Evolutionary conservation across 2,888 invertebrate species (phyloP), one percentile per base, ranked within the genome.

Genomic region (Scrobipalpa costella): DNA sequence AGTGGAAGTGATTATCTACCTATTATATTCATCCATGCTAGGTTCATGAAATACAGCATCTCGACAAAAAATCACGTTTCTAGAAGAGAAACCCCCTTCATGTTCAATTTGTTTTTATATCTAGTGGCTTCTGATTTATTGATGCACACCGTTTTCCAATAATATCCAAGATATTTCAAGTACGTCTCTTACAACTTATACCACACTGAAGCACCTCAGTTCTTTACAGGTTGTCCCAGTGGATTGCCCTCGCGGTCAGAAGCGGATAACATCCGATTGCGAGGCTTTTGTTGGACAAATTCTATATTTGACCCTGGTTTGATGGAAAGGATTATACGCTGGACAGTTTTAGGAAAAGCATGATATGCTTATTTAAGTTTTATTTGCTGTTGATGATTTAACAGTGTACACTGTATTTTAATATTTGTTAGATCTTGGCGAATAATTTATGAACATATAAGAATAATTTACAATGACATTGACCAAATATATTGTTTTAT

Each of bases 301-400:
- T 57, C 7, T 36, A 57, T 57, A 11, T 6, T n/a, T 34, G 57
- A 57, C 36, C 52, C 52, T 33, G 52, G 27, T 55, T 55, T 55
- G 19, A 50, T 2, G 50, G 21, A 2, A 8, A 7, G 5, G 7
- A 50, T 7, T 9, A 15, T 50, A 6, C 8, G 0, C n/a, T 6
- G 11, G 11, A 38, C 5, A 38, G 2, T 11, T 38, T 11, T 8
- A 13, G 38, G 8, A 11, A 38, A 38, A 13, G 38, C 7, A 5
- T 38, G 38, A 13, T 11, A 5, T 38, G 38, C 2, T 11, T 38
- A 38, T 5, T 11, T 13, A 38, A 7, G 38, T n/a, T n/a, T n/a
- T n/a, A n/a, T n/a, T n/a, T n/a, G n/a, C n/a, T n/a, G n/a, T n/a
- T n/a, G n/a, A n/a, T n/a, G 2, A 38, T 13, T 7, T 11, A 2